Percentiles rank a stretch among this genome's conserved stretches.
phyloP scores from a whole-genome alignment of 64 coral and sea anemone genomes.

The Pocillopora verrucosa region DNA sequence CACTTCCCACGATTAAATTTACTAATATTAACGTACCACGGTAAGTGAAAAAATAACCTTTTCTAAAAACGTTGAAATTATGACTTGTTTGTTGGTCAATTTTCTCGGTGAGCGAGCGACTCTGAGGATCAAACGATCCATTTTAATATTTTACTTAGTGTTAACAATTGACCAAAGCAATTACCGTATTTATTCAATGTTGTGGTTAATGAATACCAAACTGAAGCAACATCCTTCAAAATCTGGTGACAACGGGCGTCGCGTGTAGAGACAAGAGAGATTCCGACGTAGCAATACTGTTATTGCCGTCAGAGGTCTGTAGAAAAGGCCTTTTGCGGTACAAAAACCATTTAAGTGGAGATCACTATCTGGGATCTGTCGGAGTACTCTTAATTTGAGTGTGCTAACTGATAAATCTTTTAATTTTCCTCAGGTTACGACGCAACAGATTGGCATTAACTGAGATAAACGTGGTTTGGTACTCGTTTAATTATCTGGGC shows the following conservation, averaged over 20 bases:
- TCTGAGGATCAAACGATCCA: too few species aligned
- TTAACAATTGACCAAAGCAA: background rate
- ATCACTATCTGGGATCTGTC: background rate
- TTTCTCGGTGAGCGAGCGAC: too few species aligned
- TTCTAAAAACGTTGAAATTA: too few species aligned
- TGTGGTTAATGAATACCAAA: conserved; percentile 27
- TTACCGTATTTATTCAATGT: background rate
- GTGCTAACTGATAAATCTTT: background rate
- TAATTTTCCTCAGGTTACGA: background rate
- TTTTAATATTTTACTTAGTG: background rate
- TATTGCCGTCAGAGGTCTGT: background rate
- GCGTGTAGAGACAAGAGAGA: too few species aligned
- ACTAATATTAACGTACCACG: too few species aligned
- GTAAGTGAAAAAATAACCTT: too few species aligned
- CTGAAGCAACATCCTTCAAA: background rate
- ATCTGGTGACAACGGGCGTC: background rate
- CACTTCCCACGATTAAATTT: too few species aligned
- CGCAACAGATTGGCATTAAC: too few species aligned
- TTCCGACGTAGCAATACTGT: background rate
- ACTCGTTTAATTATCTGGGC: too few species aligned
- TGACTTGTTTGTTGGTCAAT: too few species aligned
- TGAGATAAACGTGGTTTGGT: too few species aligned
- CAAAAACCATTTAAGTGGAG: background rate
- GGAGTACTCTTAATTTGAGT: background rate
- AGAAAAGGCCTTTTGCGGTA: background rate